A percentile compares a stretch with the other conserved stretches of the same genome.
Evolutionary conservation across 2,797 vertebrate species (phyloP).

Genomic region (Amniataba percoides): DNA sequence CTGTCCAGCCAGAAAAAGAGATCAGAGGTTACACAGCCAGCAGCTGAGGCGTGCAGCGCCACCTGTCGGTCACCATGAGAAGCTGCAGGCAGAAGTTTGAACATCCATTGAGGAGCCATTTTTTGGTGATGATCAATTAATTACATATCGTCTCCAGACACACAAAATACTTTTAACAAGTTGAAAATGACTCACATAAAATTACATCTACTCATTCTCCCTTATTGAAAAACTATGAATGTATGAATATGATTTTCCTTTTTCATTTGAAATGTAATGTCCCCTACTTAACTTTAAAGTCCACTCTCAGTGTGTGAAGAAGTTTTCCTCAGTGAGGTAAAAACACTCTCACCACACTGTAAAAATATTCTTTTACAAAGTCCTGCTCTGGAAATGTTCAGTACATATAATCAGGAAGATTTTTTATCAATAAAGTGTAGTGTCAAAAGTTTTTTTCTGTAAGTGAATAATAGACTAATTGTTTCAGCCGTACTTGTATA

Average conservation of each 20-base stretch:
- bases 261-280: neutral
- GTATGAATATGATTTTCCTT: neutral
- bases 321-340: neutral
- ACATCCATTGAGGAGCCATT: too few species aligned
- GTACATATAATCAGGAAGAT: too few species aligned
- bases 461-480: too few species aligned
- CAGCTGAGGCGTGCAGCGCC: conserved; percentile 52
- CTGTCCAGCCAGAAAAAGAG: neutral
- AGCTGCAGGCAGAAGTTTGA: neutral
- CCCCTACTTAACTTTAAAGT: neutral
- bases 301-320: neutral
- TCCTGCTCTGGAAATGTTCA: too few species aligned
- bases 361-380: too few species aligned
- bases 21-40: neutral
- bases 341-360: neutral
- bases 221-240: neutral
- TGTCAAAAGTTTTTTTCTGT: too few species aligned
- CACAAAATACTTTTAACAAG: too few species aligned
- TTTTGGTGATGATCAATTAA: neutral
- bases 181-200: neutral
- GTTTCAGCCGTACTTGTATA: neutral
- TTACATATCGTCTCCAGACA: neutral
- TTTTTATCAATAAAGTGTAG: too few species aligned
- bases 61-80: conserved; percentile 43
- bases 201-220: neutral